phyloP scores from a whole-genome alignment of 2,797 vertebrate genomes.

The Iguana delicatissima region DNA sequence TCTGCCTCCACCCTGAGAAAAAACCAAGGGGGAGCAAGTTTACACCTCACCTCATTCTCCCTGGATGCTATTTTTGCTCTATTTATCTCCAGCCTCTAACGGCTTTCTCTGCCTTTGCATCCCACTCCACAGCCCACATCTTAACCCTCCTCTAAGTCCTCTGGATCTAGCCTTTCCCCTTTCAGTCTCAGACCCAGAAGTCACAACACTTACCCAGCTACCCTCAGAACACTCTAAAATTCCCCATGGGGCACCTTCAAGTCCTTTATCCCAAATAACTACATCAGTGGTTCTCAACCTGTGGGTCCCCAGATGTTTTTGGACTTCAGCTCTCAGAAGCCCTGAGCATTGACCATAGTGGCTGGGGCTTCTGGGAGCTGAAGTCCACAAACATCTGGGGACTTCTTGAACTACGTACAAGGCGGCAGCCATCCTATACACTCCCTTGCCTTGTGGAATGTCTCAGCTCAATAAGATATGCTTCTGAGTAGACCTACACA shows the following conservation, averaged over 20 bases:
- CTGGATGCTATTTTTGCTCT: conserved; percentile 65
- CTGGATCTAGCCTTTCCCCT: no score
- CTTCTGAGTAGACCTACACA: background rate
- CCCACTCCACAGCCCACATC: background rate
- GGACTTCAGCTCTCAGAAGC: no score
- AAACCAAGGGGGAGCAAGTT: background rate
- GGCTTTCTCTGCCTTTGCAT: no score
- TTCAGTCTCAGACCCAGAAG: background rate
- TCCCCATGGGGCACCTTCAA: background rate
- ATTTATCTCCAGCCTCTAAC: background rate
- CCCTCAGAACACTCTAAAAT: background rate
- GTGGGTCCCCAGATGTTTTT: no score
- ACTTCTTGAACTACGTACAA: background rate
- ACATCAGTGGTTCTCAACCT: no score
- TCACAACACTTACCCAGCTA: background rate
- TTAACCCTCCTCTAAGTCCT: background rate
- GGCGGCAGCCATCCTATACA: background rate
- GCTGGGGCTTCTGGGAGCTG: no score
- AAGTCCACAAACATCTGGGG: no score
- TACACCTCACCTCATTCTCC: conserved; percentile 48
- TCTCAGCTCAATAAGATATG: background rate
- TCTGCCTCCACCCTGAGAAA: background rate
- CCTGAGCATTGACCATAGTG: no score
- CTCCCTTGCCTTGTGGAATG: background rate
- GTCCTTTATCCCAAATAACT: background rate